Conservation (phyloP, 2,113 vertebrate species). For the Cichladusa arquata region DNA sequence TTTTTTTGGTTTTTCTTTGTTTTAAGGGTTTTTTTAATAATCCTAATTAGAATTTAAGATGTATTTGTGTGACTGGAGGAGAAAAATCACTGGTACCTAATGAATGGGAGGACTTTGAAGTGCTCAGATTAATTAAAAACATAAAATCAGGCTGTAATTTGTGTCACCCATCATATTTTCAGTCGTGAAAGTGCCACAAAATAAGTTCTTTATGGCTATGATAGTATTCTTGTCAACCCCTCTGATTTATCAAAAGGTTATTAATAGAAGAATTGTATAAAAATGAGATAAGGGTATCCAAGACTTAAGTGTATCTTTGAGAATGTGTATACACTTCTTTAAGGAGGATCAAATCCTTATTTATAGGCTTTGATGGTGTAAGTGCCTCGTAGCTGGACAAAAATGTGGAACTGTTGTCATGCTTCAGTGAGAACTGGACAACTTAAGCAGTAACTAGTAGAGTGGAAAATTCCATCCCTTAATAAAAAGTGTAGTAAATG, state of each 20-base stretch:
- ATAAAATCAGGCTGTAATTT: background rate
- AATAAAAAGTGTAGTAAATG: background rate
- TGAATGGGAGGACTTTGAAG: background rate
- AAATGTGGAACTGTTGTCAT: accelerated
- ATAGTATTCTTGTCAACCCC: background rate
- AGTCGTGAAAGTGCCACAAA: background rate
- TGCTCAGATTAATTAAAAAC: background rate
- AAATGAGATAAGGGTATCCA: background rate
- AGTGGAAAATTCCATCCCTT: background rate
- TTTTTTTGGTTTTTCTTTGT: background rate
- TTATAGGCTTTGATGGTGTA: background rate
- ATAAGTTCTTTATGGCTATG: background rate
- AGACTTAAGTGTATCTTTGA: background rate
- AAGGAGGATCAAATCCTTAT: background rate
- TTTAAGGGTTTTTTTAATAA: background rate
- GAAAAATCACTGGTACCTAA: background rate
- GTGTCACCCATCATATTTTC: background rate
- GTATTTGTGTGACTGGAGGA: background rate
- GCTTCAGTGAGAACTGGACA: background rate
- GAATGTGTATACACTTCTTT: background rate
- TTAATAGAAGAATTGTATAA: background rate
- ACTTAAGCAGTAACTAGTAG: background rate
- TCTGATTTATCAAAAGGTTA: background rate
- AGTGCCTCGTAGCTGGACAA: background rate
- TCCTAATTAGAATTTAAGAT: background rate